Evolutionary conservation across 1,140 invertebrate species (phyloP).

Genomic region (Pomacea maculata): DNA sequence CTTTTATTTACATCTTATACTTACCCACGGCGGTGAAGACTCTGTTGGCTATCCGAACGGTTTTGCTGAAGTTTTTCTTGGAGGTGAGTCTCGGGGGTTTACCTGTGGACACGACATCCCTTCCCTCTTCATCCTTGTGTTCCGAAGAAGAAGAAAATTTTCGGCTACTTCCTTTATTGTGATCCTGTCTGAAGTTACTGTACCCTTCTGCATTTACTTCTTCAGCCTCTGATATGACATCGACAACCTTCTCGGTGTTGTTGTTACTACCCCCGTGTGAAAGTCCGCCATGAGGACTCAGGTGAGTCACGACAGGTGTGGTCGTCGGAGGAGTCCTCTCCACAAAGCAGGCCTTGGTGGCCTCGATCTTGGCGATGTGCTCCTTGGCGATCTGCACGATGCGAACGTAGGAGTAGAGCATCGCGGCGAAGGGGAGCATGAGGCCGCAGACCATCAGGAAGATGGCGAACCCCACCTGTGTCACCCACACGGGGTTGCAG

Average conservation of each 20-base stretch:
- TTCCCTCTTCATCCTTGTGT: too few relatives aligned
- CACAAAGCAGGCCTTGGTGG: constrained; percentile 9
- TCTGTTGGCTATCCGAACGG: constrained; percentile 30
- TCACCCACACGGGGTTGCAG: constrained; percentile 31
- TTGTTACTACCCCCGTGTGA: not conserved
- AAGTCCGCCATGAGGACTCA: not conserved
- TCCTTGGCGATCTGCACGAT: constrained; percentile 33
- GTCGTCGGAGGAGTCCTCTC: not conserved
- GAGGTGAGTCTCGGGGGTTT: not conserved
- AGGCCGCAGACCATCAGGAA: constrained; percentile 30
- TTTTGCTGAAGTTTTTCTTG: constrained; percentile 21
- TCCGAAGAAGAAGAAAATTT: not conserved
- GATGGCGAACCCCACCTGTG: constrained; percentile 22
- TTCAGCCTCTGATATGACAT: not conserved
- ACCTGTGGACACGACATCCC: not conserved
- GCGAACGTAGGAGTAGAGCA: constrained; percentile 33
- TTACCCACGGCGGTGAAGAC: constrained; percentile 40
- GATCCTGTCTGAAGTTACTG: not conserved
- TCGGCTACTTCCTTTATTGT: not conserved
- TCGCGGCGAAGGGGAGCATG: constrained; percentile 25
- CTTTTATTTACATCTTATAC: not conserved
- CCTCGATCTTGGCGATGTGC: constrained; percentile 29
- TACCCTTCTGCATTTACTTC: not conserved
- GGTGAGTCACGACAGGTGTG: not conserved
- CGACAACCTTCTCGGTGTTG: not conserved